Evolutionary conservation across 2,888 invertebrate genomes (phyloP).

Genomic region (Brachyptera putata): DNA sequence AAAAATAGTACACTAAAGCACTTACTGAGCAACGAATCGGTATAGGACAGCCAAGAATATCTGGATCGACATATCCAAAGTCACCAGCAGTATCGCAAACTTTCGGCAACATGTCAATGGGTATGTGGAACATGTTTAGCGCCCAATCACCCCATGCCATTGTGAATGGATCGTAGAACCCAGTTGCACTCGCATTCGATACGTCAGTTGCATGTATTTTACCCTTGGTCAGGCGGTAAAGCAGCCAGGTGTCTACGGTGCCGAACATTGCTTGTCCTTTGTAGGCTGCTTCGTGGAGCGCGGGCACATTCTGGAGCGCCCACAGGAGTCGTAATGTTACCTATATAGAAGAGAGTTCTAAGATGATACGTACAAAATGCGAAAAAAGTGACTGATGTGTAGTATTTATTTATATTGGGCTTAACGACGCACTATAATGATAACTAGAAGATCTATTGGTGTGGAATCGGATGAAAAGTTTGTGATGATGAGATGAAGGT

Average conservation of each 20-base stretch:
- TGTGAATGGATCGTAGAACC: conserved; percentile 89
- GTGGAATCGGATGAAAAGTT: too few relatives aligned
- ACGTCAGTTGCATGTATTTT: conserved; percentile 76
- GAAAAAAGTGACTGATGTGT: too few relatives aligned
- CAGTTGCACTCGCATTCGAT: conserved; percentile 88
- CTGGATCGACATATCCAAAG: conserved; percentile 63
- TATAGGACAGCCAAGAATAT: conserved; percentile 68
- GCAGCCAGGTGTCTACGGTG: conserved; percentile 89
- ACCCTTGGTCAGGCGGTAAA: conserved; percentile 70
- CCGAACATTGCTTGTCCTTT: conserved; percentile 71
- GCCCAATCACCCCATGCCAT: conserved; percentile 78
- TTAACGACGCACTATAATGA: too few relatives aligned
- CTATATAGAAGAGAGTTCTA: conserved; percentile 46
- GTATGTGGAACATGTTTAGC: conserved; percentile 66
- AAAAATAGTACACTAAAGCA: too few relatives aligned
- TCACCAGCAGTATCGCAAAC: conserved; percentile 73
- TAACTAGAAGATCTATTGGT: too few relatives aligned
- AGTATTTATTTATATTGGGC: too few relatives aligned
- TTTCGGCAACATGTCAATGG: conserved; percentile 69
- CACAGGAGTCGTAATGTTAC: conserved; percentile 73
- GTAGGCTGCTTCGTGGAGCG: conserved; percentile 60
- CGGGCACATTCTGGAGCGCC: conserved; percentile 68
- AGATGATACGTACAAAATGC: too few relatives aligned
- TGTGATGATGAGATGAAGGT: too few relatives aligned
- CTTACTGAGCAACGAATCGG: conserved; percentile 75